Evolutionary conservation across 2,113 vertebrate species (phyloP), one percentile per base, ranked within the genome.

Genomic region (Okapia johnstoni): DNA sequence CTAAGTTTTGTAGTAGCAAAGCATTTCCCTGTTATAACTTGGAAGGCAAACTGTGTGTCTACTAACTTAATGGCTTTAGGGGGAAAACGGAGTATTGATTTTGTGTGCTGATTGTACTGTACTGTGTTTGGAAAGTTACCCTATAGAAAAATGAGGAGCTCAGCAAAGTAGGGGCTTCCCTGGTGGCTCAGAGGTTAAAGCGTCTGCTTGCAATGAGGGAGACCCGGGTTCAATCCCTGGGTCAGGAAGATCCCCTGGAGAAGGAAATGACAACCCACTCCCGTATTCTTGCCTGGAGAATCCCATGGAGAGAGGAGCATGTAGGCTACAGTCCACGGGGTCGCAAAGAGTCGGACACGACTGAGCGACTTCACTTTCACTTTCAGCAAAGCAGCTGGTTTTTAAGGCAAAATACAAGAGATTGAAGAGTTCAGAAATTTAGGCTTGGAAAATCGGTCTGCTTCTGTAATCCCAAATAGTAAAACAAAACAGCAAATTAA

Each of bases 291-390:
- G 19, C n/a, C n/a, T 70, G n/a, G n/a, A 21, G 66, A 23, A 70
- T 40, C 5, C n/a, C 66, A 6, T 70, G 66, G 19, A 70, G 66
- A 23, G 66, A 70, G n/a, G 66, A 36, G 9, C 19, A 19, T 70
- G n/a, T 70, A 70, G 9, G n/a, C 19, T 23, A 21, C 10, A 70
- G 66, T 36, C 66, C 19, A 70, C 19, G 0, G 19, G 36, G 5
- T 40, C 2, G 1, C n/a, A 40, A 33, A 63, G 63, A 66, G 63
- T 66, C 0, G 19, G n/a, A 36, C n/a, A 36, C 0, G 4, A 66
- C n/a, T 66, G 63, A 66, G n/a, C 1, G 9, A 66, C 63, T 66
- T 66, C n/a, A 66, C 63, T 66, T 66, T 66, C 33, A 66, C 63
- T 36, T 66, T 63, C 26, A 79, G 25, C 23, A 83, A 91, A 88